Percentiles rank a stretch among this genome's conserved stretches.
These are phyloP conservation scores for Scaptomyza graminum DNA, from an alignment of 1,140 invertebrate genomes.

Conservation along the genomic window DNA sequence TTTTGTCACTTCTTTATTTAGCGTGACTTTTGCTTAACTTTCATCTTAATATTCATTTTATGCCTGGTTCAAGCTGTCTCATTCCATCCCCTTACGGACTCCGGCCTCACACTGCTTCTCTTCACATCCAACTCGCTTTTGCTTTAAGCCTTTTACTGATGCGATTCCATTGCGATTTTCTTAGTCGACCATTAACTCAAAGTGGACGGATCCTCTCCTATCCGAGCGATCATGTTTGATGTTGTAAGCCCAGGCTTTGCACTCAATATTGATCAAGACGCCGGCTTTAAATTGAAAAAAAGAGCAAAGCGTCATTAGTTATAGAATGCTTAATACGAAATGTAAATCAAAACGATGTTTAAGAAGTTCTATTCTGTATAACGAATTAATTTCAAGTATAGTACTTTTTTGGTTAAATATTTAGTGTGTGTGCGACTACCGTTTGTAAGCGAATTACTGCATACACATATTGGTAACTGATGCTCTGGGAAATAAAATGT, in stretches of 20 bases:
- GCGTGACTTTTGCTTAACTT: conserved; percentile 40
- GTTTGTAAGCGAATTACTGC: too few species aligned
- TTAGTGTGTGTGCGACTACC: too few species aligned
- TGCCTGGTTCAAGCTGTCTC: conserved; percentile 19
- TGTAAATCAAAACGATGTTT: too few species aligned
- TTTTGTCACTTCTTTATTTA: conserved; percentile 47
- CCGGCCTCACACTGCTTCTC: conserved; percentile 1
- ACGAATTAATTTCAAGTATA: too few species aligned
- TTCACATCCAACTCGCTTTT: conserved; percentile 21
- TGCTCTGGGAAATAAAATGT: too few species aligned
- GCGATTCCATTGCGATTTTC: conserved; percentile 43
- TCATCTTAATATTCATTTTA: conserved; percentile 31
- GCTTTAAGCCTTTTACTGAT: conserved; percentile 22
- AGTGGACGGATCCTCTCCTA: conserved; percentile 96
- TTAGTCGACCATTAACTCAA: conserved; percentile 97
- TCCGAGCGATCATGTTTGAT: conserved; percentile 94
- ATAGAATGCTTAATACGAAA: not conserved
- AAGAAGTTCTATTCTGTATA: too few species aligned
- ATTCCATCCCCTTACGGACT: conserved; percentile 4
- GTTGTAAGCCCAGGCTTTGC: conserved; percentile 98
- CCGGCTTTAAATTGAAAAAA: conserved; percentile 86
- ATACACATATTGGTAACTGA: too few species aligned
- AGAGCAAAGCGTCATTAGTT: conserved; percentile 6
- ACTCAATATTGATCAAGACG: conserved; percentile 97
- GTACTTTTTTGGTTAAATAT: too few species aligned